Percentiles rank a stretch among this genome's conserved stretches.
Evolutionary conservation across 2,888 invertebrate genomes (phyloP).

Genomic region (Hydrotaea diabolus): DNA sequence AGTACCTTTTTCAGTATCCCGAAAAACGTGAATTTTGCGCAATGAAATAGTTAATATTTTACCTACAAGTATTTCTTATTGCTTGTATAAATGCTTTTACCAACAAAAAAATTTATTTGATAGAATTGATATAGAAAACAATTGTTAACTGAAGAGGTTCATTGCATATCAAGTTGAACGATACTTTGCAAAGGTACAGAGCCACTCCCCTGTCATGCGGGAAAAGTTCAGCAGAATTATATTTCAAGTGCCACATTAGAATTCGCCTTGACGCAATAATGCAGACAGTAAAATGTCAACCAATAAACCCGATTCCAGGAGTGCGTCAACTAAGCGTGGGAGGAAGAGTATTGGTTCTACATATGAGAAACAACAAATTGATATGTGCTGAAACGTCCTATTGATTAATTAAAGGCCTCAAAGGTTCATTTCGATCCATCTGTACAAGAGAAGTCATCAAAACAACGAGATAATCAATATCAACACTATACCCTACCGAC

Average conservation of each 20-base stretch:
- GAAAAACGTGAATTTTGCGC: no score
- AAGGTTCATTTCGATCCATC: no score
- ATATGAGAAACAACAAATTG: slow-evolving; percentile 33
- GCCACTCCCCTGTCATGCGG: slow-evolving; percentile 48
- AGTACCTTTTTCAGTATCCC: no score
- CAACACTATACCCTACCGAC: no score
- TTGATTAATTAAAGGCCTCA: no score
- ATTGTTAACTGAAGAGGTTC: slow-evolving; percentile 51
- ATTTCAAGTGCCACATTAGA: slow-evolving; percentile 34
- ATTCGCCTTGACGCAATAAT: slow-evolving; percentile 3
- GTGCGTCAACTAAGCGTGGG: slow-evolving; percentile 48
- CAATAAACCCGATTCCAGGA: slow-evolving; percentile 31
- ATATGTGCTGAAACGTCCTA: no score
- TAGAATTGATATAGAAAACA: slow-evolving; percentile 48
- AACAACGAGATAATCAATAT: no score
- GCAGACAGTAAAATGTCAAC: slow-evolving; percentile 30
- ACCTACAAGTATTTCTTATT: no score
- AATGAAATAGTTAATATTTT: no score
- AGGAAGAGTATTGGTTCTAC: slow-evolving; percentile 45
- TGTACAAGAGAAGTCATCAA: no score
- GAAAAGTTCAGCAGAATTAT: slow-evolving; percentile 56
- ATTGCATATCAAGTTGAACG: slow-evolving; percentile 24
- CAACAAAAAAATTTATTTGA: no score
- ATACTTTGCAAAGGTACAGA: slow-evolving; percentile 47
- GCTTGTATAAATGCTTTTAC: no score